phyloP scores from a whole-genome alignment of 2,797 vertebrate species.

The Spinus olivaceus region DNA sequence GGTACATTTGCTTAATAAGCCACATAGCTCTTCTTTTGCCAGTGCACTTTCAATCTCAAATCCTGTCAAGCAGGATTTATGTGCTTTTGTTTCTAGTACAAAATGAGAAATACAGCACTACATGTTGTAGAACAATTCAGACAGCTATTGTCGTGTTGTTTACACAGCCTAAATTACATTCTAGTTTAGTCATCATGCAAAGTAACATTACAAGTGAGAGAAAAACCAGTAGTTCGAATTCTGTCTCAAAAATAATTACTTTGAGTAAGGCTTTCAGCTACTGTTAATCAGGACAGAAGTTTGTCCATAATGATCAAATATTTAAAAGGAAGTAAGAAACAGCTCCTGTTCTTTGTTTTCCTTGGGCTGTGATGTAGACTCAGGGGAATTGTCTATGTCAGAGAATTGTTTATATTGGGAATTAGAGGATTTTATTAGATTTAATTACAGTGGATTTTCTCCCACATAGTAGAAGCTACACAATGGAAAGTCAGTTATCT shows the following conservation, averaged over 20 bases:
- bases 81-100: background rate
- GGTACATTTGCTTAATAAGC: background rate
- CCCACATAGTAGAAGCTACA: background rate
- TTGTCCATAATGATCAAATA: conserved; percentile 9
- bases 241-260: background rate
- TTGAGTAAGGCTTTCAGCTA: background rate
- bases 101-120: background rate
- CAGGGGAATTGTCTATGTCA: background rate
- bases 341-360: conserved; percentile 1
- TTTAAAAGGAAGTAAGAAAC: conserved; percentile 9
- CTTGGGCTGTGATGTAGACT: background rate
- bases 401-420: conserved; percentile 1
- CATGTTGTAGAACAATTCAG: conserved; percentile 10
- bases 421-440: conserved; percentile 37
- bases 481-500: conserved; percentile 7
- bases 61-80: conserved; percentile 6
- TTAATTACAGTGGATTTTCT: conserved; percentile 37
- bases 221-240: background rate
- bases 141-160: background rate
- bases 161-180: background rate
- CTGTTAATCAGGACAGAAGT: background rate
- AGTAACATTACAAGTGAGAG: background rate
- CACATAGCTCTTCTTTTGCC: background rate
- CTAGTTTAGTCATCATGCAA: background rate
- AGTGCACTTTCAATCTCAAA: conserved; percentile 11